Percentiles rank a stretch among this genome's conserved stretches.
Conservation (phyloP, 1,140 invertebrate species). For the Geopemphigus sp. region DNA sequence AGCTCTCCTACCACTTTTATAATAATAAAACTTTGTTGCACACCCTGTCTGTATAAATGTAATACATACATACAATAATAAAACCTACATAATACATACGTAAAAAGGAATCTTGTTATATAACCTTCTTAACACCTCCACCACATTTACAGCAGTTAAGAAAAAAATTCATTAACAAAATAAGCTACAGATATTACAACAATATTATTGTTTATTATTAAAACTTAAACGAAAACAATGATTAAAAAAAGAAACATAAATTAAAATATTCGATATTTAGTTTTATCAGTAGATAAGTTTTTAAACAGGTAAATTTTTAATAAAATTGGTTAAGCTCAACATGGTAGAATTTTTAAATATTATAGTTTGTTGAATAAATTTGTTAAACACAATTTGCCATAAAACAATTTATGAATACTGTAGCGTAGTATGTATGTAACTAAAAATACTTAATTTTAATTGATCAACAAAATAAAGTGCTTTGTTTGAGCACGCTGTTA, state of each 20-base stretch:
- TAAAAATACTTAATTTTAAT: constrained; percentile 39
- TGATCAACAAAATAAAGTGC: constrained; percentile 36
- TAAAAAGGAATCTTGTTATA: constrained; percentile 14
- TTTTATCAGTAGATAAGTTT: neutral
- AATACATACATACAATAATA: too few relatives aligned
- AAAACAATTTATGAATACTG: neutral
- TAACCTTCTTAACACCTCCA: neutral
- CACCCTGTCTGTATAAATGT: too few relatives aligned
- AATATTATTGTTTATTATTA: constrained; percentile 21
- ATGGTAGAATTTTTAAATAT: neutral
- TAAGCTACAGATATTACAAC: constrained; percentile 5
- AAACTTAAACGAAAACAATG: constrained; percentile 44
- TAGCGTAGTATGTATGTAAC: constrained; percentile 9
- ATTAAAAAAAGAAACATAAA: constrained; percentile 27
- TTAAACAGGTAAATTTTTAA: neutral
- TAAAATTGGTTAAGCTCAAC: neutral
- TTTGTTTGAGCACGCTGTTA: neutral
- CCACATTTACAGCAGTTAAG: constrained; percentile 16
- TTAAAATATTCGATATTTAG: neutral
- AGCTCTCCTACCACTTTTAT: too few relatives aligned
- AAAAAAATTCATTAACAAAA: constrained; percentile 38
- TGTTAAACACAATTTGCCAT: neutral
- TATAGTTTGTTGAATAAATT: constrained; percentile 12
- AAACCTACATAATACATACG: constrained; percentile 1
- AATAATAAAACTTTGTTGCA: too few relatives aligned